Base-by-base conservation (phyloP, 2,797 vertebrate species). In the Acanthurus leucopareius region DNA sequence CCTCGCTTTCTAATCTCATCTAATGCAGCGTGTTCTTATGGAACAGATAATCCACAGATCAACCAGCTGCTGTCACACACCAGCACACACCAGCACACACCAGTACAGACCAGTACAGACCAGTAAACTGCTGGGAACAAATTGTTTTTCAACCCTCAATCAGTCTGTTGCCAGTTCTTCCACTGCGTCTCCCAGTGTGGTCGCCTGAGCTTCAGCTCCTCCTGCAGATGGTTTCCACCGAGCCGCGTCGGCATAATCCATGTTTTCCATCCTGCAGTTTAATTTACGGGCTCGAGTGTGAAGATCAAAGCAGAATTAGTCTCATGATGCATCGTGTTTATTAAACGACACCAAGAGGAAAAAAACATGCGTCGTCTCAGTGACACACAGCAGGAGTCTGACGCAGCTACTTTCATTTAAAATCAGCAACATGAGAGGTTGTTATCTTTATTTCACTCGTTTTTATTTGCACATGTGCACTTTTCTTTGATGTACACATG, bases 1-100 rank as follows among this genome's bases (percentile, higher is more conserved):
- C 45, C 73, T 20, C 1, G 17, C 47, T 56, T 19, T 77, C 42
- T 75, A 49, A 79, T 88, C 80, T 90, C 63, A 66, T 83, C 69
- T 82, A 69, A 75, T 53, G 57, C 53, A 11, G 20, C 16, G 53
- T 73, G 73, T 69, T 83, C 40, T 8, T 40, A 13, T 62, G 69
- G 71, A 79, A 59, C 52, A 14, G 71, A 77, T 45, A 70, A 70
- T 61, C 28, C 38, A 4, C 7, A 16, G 59, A 47, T 32, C 25
- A 0, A 20, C 11, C 15, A 11, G 53, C 40, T 17, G 4, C 60
- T 75, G 7, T 75, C 58, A 60, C 64, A 71, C 5, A 75, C 68
- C 58, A 40, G 14, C 49, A n/a, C n/a, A n/a, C n/a, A n/a, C n/a
- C n/a, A n/a, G n/a, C n/a, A n/a, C n/a, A n/a, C n/a, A n/a, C n/a